Percentiles rank a stretch among this genome's conserved stretches.
phyloP scores from a whole-genome alignment of 1,140 invertebrate species.

The Polypedilum pembai region DNA sequence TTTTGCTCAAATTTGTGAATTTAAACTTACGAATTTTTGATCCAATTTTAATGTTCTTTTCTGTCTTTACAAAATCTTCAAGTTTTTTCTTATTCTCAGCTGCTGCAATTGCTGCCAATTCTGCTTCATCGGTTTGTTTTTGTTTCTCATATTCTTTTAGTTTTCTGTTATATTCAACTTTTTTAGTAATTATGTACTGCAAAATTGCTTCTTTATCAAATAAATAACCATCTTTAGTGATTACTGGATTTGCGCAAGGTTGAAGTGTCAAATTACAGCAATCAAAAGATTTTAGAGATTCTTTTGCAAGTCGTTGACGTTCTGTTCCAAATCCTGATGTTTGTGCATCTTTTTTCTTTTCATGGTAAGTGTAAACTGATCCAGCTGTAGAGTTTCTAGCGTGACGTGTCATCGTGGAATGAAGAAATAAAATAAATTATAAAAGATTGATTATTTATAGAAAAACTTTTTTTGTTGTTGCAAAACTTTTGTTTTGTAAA shows the following conservation, averaged over 20 bases:
- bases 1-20: constrained; percentile 33
- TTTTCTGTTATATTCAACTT: constrained; percentile 82
- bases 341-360: constrained; percentile 92
- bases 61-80: constrained; percentile 64
- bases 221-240: constrained; percentile 77
- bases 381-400: constrained; percentile 96
- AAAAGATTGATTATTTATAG: too few relatives aligned
- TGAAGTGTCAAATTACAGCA: constrained; percentile 96
- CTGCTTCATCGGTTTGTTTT: constrained; percentile 62
- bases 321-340: constrained; percentile 87
- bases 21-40: constrained; percentile 45
- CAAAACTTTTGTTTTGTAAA: too few relatives aligned
- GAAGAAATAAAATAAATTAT: not conserved
- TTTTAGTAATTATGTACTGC: constrained; percentile 92
- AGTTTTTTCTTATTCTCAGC: constrained; percentile 56
- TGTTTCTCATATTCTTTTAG: constrained; percentile 92
- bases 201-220: constrained; percentile 97
- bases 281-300: constrained; percentile 59
- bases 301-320: constrained; percentile 75
- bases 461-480: too few relatives aligned
- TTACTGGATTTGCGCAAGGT: constrained; percentile 50
- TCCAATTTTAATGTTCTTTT: constrained; percentile 38
- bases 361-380: constrained; percentile 97
- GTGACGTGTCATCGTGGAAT: constrained; percentile 78
- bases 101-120: constrained; percentile 43